These are phyloP conservation scores for Procambarus virginalis DNA, from an alignment of 1,140 invertebrate genomes.

Conservation along the genomic window DNA sequence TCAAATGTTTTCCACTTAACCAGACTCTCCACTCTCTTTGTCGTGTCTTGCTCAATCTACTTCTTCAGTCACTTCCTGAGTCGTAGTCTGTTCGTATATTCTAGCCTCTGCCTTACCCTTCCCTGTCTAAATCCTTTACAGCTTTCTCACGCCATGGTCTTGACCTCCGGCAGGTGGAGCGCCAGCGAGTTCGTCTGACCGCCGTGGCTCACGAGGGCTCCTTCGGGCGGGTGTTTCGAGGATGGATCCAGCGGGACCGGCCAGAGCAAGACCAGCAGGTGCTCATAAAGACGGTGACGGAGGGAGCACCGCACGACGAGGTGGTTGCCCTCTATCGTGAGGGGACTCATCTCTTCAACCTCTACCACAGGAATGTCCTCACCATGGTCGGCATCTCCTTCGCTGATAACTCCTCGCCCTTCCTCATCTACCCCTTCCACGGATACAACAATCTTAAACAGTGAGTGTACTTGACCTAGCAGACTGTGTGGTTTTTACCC, in stretches of 20 bases:
- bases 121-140: not conserved
- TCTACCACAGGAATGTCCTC: slow-evolving; percentile 85
- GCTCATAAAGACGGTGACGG: slow-evolving; percentile 62
- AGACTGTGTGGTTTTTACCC: too few species aligned
- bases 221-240: slow-evolving; percentile 90
- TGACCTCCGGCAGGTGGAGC: slow-evolving; percentile 42
- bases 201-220: slow-evolving; percentile 89
- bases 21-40: too few species aligned
- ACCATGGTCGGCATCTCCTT: slow-evolving; percentile 90
- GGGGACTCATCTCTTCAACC: slow-evolving; percentile 59
- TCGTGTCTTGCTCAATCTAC: too few species aligned
- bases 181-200: slow-evolving; percentile 81
- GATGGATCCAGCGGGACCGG: slow-evolving; percentile 80
- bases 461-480: slow-evolving; percentile 73
- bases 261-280: slow-evolving; percentile 71
- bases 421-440: slow-evolving; percentile 89
- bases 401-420: slow-evolving; percentile 85
- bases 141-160: not conserved
- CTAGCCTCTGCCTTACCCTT: too few species aligned
- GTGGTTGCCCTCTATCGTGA: slow-evolving; percentile 54
- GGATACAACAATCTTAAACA: slow-evolving; percentile 92
- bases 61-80: too few species aligned
- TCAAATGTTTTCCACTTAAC: too few species aligned
- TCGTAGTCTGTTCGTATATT: too few species aligned
- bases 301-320: slow-evolving; percentile 58